Base-by-base conservation (phyloP, 1,140 invertebrate genomes). In the Zaprionus kolodkinae region DNA sequence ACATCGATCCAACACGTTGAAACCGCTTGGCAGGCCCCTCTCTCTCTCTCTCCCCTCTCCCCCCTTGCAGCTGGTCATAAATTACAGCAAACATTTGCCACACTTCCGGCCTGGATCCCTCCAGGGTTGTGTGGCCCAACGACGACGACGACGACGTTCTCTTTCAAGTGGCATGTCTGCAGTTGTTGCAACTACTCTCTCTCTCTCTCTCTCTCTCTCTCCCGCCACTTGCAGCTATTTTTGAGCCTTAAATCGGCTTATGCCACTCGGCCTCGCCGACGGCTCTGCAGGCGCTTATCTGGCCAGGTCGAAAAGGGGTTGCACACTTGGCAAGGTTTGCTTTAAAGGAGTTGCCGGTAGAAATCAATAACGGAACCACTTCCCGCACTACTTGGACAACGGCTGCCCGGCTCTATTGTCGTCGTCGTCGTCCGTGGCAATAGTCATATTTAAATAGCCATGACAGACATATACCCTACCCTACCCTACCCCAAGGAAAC, bases 31-130 rank as follows among this genome's bases (percentile, higher is more conserved):
- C 45, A 50, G 48, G 30, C 17, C 4, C 52, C 57, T 36, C 10
- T 6, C 40, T 2, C 10, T 21, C n/a, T 12, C 0, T 2, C 9
- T 11, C 35, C 4, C 25, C 2, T 1, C 27, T 5, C 6, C 6
- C 27, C 27, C 27, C 27, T 30, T 30, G 17, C 35, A 67, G 56
- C 10, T 30, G 69, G 78, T 75, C 74, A 89, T 88, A 88, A 88
- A 88, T 88, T 88, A 89, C 81, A 85, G 87, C 73, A 84, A 75
- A 77, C 81, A 88, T 89, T 88, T 81, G 84, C 84, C 84, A 88
- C 85, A 89, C 78, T 88, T 89, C 85, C 85, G 80, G 60, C 61
- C 61, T 56, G 67, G 35, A 36, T 30, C 59, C 52, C 75, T 67
- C 38, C 60, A 33, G 64, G 64, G 55, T 13, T 52, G 27, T 52